These are phyloP conservation scores for Sparidentex hasta DNA, from an alignment of 2,797 vertebrate genomes.

Conservation along the genomic window DNA sequence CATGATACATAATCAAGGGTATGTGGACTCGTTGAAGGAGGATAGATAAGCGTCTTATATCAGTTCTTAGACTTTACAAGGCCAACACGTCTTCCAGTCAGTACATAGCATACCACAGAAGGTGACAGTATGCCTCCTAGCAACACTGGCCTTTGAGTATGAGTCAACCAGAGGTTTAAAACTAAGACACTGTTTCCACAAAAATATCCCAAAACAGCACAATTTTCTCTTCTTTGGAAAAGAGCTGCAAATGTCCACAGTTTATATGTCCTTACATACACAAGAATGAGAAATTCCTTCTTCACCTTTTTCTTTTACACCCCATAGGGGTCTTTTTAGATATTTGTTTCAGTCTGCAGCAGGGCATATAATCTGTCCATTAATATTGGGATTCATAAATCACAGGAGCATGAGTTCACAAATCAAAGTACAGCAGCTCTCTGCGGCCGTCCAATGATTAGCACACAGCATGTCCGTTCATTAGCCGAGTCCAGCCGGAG, in stretches of 20 bases:
- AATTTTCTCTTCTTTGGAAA: not conserved
- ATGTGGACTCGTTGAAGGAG: no score
- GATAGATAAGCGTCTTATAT: not conserved
- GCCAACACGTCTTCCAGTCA: not conserved
- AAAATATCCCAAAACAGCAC: not conserved
- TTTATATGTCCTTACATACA: not conserved
- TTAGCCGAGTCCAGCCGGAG: constrained; percentile 3
- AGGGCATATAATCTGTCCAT: not conserved
- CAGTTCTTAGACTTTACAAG: not conserved
- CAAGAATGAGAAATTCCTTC: no score
- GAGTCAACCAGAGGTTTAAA: not conserved
- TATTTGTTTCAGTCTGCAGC: not conserved
- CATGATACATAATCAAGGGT: not conserved
- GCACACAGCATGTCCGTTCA: constrained; percentile 7
- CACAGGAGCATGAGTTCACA: not conserved
- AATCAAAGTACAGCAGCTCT: not conserved
- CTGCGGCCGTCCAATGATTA: not conserved
- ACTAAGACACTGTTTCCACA: not conserved
- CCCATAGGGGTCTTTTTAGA: not conserved
- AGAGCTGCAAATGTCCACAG: not conserved
- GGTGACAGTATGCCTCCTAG: not conserved
- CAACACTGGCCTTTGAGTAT: not conserved
- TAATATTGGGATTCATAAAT: not conserved
- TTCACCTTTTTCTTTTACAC: no score
- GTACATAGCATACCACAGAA: not conserved